These are phyloP conservation scores for Euleptes europaea DNA, from an alignment of 2,113 vertebrate genomes.

Conservation along the genomic window DNA sequence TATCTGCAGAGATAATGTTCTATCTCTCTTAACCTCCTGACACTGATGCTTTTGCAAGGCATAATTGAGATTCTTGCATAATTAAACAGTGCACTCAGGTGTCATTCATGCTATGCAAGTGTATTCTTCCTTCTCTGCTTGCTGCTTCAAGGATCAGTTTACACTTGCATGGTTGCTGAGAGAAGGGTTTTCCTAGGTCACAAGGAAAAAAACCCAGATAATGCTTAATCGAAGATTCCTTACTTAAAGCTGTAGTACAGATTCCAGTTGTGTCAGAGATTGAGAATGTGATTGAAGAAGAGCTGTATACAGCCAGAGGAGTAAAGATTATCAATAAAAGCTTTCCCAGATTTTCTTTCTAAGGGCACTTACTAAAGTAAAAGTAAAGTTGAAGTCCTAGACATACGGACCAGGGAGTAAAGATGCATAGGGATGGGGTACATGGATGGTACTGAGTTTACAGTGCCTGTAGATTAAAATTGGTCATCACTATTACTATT, in stretches of 20 bases:
- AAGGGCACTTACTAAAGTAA: background rate
- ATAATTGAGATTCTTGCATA: constrained; percentile 70
- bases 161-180: constrained; percentile 26
- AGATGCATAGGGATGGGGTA: background rate
- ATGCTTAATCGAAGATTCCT: background rate
- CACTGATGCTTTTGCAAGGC: constrained; percentile 32
- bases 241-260: background rate
- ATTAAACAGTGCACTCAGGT: constrained; percentile 65
- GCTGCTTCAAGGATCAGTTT: constrained; percentile 1
- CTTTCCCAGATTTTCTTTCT: background rate
- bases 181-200: constrained; percentile 48
- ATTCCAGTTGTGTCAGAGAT: background rate
- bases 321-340: background rate
- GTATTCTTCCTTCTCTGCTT: constrained; percentile 5
- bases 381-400: background rate
- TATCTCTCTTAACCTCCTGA: constrained; percentile 56
- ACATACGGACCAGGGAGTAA: background rate
- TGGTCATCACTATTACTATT: background rate
- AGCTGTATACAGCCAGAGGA: background rate
- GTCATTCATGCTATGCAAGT: constrained; percentile 42
- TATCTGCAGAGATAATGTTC: constrained; percentile 21
- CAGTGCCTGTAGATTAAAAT: background rate
- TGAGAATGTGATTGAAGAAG: background rate
- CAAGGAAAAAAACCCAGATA: background rate
- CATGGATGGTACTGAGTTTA: background rate